These are phyloP conservation scores for Schizaphis graminum DNA, from an alignment of 2,888 invertebrate genomes.

Conservation along the genomic window DNA sequence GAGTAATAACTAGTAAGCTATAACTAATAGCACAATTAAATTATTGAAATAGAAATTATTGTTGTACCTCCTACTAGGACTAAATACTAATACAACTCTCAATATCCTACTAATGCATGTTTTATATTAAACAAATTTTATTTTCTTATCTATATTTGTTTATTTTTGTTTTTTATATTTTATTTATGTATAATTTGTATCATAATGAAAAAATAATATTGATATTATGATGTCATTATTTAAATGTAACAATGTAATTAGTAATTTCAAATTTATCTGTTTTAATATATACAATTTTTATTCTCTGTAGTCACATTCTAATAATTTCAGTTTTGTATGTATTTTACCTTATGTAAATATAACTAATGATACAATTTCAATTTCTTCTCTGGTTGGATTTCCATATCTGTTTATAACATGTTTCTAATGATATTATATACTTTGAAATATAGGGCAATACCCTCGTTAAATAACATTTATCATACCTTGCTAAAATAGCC, in stretches of 20 bases:
- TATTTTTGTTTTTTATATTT: neutral
- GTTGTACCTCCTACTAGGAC: neutral
- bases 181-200: neutral
- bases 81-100: no score
- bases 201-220: neutral
- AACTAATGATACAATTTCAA: neutral
- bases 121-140: neutral
- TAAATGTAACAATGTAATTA: neutral
- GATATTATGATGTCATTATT: neutral
- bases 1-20: neutral
- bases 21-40: neutral
- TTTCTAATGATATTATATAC: neutral
- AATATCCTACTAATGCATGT: neutral
- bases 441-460: neutral
- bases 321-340: neutral
- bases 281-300: neutral
- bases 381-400: neutral
- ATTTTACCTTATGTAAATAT: neutral
- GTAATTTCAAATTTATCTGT: neutral
- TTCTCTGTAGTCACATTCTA: neutral
- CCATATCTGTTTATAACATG: neutral
- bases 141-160: neutral
- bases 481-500: slow-evolving; percentile 16
- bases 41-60: neutral
- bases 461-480: neutral